Conservation (phyloP, 2,888 invertebrate genomes). For the Calliscelio sp. region DNA sequence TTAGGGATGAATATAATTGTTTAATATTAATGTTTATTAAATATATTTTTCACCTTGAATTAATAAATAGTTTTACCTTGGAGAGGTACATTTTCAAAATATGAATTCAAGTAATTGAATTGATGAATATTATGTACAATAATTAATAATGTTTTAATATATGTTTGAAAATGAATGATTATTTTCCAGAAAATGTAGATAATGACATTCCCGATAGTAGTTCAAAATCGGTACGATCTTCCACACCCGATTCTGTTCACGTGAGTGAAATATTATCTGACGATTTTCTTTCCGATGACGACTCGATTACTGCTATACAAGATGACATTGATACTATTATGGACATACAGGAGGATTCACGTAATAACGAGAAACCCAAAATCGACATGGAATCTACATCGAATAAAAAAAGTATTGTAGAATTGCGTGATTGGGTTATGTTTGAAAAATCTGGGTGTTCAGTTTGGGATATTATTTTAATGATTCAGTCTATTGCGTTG, state of each 20-base stretch:
- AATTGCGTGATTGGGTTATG: conserved; percentile 16
- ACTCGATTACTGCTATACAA: neutral
- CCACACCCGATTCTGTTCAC: neutral
- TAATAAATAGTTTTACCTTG: no score
- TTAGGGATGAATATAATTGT: no score
- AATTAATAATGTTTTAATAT: no score
- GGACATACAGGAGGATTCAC: neutral
- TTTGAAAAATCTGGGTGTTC: conserved; percentile 1
- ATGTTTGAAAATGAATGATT: neutral
- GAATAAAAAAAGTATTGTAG: neutral
- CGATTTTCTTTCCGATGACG: neutral
- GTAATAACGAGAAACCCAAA: no score
- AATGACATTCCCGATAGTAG: neutral
- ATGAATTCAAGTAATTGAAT: no score
- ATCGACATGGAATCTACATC: neutral
- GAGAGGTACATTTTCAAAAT: no score
- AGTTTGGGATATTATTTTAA: conserved; percentile 20
- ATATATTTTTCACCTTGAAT: no score
- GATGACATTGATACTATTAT: neutral
- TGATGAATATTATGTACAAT: no score
- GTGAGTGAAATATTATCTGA: neutral
- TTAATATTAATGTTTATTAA: no score
- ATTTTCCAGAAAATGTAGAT: neutral
- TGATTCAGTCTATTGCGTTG: conserved; percentile 11
- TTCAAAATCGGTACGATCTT: neutral